Conservation (phyloP, 2,113 vertebrate species). For the Ptilorrhoa leucosticta region DNA sequence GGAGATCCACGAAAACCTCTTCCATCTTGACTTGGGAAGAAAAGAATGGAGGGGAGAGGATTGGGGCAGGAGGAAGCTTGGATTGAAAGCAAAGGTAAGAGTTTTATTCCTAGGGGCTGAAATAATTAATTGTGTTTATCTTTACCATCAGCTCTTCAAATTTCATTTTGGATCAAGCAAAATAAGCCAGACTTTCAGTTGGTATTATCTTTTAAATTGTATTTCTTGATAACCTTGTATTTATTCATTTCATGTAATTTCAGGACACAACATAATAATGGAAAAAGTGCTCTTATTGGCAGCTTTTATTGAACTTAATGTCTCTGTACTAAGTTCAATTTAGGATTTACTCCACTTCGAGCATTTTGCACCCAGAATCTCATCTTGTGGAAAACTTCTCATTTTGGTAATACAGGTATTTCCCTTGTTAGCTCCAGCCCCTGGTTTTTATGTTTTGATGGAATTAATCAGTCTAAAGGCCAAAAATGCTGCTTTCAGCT, state of each 20-base stretch:
- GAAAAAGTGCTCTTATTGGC: not conserved
- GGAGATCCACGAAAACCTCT: not conserved
- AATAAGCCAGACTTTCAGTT: not conserved
- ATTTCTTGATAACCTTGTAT: not conserved
- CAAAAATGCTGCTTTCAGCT: not conserved
- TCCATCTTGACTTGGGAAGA: not conserved
- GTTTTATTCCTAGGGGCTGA: not conserved
- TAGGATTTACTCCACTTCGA: not conserved
- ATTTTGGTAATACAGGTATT: not conserved
- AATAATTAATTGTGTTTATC: not conserved
- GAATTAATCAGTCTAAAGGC: not conserved
- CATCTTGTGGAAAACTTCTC: not conserved
- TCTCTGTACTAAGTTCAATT: not conserved
- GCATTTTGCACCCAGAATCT: not conserved
- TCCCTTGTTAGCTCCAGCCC: not conserved
- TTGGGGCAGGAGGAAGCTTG: not conserved
- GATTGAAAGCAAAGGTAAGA: not conserved
- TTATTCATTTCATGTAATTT: not conserved
- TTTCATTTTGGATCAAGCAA: not conserved
- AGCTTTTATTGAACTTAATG: not conserved
- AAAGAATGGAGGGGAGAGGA: not conserved
- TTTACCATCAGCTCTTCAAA: not conserved
- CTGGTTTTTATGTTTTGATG: not conserved
- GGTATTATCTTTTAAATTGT: not conserved
- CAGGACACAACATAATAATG: not conserved